A percentile compares a stretch with the other conserved stretches of the same genome.
Conservation (phyloP, 1,140 invertebrate species). For the Halyomorpha halys region DNA sequence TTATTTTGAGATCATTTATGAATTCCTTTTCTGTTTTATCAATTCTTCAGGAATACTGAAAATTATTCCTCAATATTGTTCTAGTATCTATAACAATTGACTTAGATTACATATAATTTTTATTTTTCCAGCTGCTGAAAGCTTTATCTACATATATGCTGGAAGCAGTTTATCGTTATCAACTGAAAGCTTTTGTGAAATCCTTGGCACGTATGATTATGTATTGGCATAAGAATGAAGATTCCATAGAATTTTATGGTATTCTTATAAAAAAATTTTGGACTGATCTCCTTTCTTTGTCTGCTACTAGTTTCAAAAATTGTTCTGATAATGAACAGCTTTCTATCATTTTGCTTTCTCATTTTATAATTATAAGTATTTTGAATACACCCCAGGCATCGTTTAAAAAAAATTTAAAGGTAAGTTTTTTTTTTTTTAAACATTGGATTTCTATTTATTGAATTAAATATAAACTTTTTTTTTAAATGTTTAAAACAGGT, state of each 20-base stretch:
- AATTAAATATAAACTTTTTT: neutral
- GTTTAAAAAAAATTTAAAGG: constrained; percentile 23
- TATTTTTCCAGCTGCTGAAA: constrained; percentile 7
- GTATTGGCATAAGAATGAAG: constrained; percentile 10
- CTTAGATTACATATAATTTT: neutral
- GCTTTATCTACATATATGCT: constrained; percentile 9
- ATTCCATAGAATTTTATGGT: neutral
- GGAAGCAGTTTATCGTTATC: neutral
- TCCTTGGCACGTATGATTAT: constrained; percentile 8
- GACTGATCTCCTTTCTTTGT: constrained; percentile 6
- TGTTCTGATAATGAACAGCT: constrained; percentile 11
- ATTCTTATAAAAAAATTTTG: constrained; percentile 14
- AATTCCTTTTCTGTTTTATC: no score
- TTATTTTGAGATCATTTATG: neutral
- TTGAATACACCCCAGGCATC: constrained; percentile 7
- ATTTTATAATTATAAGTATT: constrained; percentile 5
- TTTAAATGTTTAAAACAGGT: neutral
- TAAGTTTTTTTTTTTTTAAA: constrained; percentile 3
- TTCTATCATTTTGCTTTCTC: neutral
- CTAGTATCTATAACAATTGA: no score
- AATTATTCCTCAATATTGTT: no score
- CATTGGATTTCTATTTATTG: neutral
- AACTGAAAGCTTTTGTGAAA: constrained; percentile 13
- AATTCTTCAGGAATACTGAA: no score
- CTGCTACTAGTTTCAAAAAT: constrained; percentile 1